Evolutionary conservation across 2,113 vertebrate genomes (phyloP), one percentile per base, ranked within the genome.

Genomic region (Corythoichthys intestinalis): DNA sequence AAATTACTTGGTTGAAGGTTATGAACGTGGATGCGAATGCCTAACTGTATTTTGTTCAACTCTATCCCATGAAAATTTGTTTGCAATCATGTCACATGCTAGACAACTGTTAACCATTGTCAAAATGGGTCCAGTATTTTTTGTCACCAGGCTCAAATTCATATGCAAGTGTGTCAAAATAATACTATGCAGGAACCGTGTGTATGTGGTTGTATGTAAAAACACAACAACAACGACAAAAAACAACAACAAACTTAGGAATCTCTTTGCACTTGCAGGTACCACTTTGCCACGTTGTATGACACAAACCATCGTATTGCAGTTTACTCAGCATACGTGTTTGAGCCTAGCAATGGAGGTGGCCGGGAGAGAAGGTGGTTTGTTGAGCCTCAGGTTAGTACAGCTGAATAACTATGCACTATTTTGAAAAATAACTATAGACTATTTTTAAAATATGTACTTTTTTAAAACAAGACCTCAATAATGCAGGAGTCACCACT

Each of bases 211-310:
- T 6, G 1, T 9, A 4, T 61, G 17, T n/a, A 41, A 61, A n/a
- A 35, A 35, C 20, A 28, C 20, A 28, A 28, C 20, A 28, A 28
- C 20, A 28, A 28, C 20, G 1, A 28, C 20, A 1, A 59, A 37
- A 59, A 37, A 60, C 4, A 38, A 28, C 20, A 28, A 28, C 20
- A 28, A 28, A 37, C 6, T 34, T 28, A 28, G 9, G 48, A 2
- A 13, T 10, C 17, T 66, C 15, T 79, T 49, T 76, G 49, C 50
- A 66, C 73, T 58, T 49, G 34, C 53, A 81, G 86, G 59, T 91
- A 81, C 14, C 89, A 91, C 74, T 92, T 93, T 77, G 88, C 92
- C 66, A 93, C 89, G 0, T 80, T 93, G 69, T 93, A 91, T 9
- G 88, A 92, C 87, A 90, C 88, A 38, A 70, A 72, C 56, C 72